A percentile compares a stretch with the other conserved stretches of the same genome.
Evolutionary conservation across 2,888 invertebrate genomes (phyloP).

Genomic region (Cyclophora albipunctata): DNA sequence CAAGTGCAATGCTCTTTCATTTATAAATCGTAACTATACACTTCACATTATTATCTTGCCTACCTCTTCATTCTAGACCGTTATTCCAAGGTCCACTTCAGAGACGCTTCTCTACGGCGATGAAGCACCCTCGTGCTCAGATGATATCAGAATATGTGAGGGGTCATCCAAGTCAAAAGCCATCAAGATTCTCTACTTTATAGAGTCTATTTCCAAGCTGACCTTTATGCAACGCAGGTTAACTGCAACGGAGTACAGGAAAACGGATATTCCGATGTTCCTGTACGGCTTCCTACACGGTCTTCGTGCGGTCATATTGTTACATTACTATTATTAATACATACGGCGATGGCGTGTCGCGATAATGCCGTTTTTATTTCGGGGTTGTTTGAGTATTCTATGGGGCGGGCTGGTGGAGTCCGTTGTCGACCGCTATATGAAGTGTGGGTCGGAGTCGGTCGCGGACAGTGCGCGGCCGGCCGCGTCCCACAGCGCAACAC

Average conservation of each 20-base stretch:
- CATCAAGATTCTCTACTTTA: conserved; percentile 11
- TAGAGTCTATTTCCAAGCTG: conserved; percentile 24
- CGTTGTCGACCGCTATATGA: conserved; percentile 47
- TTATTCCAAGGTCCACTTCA: too few species aligned
- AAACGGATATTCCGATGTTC: conserved; percentile 17
- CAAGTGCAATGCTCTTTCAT: conserved; percentile 25
- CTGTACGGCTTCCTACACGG: conserved; percentile 22
- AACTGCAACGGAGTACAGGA: conserved; percentile 17
- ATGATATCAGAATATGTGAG: conserved; percentile 2
- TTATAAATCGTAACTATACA: neutral
- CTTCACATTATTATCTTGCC: too few species aligned
- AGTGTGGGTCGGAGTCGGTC: conserved; percentile 47
- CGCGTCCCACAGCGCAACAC: conserved; percentile 61
- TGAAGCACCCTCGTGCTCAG: too few species aligned
- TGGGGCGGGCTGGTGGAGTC: conserved; percentile 51
- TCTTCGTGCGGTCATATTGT: conserved; percentile 26
- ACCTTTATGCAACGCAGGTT: conserved; percentile 27
- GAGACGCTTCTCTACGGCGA: too few species aligned
- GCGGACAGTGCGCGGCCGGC: conserved; percentile 68
- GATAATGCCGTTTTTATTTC: conserved; percentile 33
- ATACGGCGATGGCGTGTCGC: conserved; percentile 39
- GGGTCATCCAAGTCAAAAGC: conserved; percentile 21
- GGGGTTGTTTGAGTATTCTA: conserved; percentile 58
- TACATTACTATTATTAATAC: conserved; percentile 41
- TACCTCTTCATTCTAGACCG: too few species aligned